Conservation (phyloP, 2,113 vertebrate genomes). For the Calyptomena viridis region DNA sequence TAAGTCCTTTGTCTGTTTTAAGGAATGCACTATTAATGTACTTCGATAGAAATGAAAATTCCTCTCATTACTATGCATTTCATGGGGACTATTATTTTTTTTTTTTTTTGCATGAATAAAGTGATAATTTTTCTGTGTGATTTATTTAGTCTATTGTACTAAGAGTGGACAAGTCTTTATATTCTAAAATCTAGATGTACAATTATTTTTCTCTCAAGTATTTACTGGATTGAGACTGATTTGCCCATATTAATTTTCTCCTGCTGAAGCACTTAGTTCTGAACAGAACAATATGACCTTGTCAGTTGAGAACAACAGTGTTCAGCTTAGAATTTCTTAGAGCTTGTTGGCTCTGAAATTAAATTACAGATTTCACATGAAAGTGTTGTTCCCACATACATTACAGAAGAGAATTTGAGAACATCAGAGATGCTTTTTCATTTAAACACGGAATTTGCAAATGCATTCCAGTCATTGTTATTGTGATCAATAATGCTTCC, state of each 20-base stretch:
- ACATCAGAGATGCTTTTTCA: not conserved
- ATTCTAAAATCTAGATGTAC: not conserved
- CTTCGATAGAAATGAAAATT: not conserved
- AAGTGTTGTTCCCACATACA: not conserved
- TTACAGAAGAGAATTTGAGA: not conserved
- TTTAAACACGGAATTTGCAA: not conserved
- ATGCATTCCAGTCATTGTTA: not conserved
- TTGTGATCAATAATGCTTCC: not conserved
- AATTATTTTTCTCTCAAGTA: slow-evolving; percentile 4
- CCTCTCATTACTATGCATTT: not conserved
- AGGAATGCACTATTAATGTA: not conserved
- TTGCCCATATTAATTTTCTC: slow-evolving; percentile 8
- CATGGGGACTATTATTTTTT: not conserved
- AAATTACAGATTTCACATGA: not conserved
- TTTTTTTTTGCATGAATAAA: not conserved
- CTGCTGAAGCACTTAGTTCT: not conserved
- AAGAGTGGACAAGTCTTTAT: not conserved
- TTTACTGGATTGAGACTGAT: not conserved
- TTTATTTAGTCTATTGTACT: not conserved
- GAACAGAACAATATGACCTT: not conserved
- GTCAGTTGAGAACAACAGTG: not conserved
- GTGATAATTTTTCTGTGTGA: not conserved
- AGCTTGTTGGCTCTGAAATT: not conserved
- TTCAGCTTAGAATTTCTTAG: not conserved
- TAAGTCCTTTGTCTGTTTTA: not conserved